Conservation (phyloP, 53 echinoderm and acorn worm genomes). For the Echinometra lucunter region DNA sequence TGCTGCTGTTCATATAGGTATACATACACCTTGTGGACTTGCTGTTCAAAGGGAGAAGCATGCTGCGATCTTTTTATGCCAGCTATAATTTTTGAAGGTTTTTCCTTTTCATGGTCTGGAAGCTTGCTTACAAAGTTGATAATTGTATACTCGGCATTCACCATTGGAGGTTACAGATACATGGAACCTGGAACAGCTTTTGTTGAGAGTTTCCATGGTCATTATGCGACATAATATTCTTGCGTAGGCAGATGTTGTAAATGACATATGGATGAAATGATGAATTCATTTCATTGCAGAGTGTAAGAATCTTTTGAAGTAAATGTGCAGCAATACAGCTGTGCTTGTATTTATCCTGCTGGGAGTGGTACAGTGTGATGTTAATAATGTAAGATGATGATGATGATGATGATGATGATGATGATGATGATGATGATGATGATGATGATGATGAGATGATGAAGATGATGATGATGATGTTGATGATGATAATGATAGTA, state of each 20-base stretch:
- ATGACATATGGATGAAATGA: not conserved
- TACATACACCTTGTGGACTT: not conserved
- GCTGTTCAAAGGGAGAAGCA: not conserved
- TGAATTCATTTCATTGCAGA: not conserved
- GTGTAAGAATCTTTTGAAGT: too few species aligned
- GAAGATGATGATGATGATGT: not conserved
- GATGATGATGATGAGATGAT: not conserved
- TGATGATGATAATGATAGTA: too few species aligned
- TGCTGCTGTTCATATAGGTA: not conserved
- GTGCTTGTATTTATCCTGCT: not conserved
- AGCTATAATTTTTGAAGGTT: not conserved
- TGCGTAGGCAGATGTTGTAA: not conserved
- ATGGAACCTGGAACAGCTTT: not conserved
- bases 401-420: not conserved
- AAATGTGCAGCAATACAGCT: not conserved
- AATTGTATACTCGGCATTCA: not conserved
- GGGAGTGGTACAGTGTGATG: not conserved
- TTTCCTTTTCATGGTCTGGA: not conserved
- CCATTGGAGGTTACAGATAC: not conserved
- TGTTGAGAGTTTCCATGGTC: not conserved
- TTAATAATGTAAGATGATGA: not conserved
- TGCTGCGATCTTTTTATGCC: not conserved
- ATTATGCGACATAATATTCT: not conserved
- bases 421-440: not conserved
- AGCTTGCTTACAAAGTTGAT: constrained; percentile 8